Conservation (phyloP, 2,888 invertebrate species). For the Nomada hirtipes region DNA sequence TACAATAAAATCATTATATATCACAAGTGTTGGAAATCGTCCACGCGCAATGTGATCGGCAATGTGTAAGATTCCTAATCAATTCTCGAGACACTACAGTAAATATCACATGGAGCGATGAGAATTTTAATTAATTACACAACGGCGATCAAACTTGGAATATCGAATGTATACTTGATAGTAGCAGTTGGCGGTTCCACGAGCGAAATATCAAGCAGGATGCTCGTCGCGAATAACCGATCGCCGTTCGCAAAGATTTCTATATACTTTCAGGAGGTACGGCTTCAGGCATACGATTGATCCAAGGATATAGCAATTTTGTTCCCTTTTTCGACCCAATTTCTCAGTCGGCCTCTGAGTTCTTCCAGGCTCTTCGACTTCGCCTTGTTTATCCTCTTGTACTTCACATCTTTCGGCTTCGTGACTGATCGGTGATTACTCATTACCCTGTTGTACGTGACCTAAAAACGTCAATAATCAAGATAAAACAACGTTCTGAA, state of each 20-base stretch:
- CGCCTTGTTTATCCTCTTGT: constrained; percentile 95
- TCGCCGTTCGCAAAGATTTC: constrained; percentile 40
- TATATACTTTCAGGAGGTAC: constrained; percentile 58
- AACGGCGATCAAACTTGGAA: constrained; percentile 35
- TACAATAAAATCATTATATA: constrained; percentile 63
- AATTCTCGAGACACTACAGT: constrained; percentile 64
- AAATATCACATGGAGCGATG: constrained; percentile 71
- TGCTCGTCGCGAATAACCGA: constrained; percentile 4
- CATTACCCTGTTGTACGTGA: constrained; percentile 94
- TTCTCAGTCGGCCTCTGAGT: constrained; percentile 91
- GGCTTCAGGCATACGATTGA: constrained; percentile 85
- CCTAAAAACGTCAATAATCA: constrained; percentile 77
- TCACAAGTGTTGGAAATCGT: constrained; percentile 68
- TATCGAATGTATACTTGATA: not conserved
- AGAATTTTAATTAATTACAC: constrained; percentile 61
- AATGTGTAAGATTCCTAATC: constrained; percentile 51
- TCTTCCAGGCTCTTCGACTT: constrained; percentile 96
- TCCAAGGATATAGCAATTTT: constrained; percentile 89
- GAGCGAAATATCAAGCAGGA: not conserved
- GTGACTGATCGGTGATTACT: constrained; percentile 95
- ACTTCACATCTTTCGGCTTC: constrained; percentile 96
- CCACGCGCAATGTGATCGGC: constrained; percentile 39
- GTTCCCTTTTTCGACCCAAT: constrained; percentile 93
- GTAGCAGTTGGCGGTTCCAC: not conserved
- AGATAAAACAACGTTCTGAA: no score